A percentile compares a stretch with the other conserved stretches of the same genome.
These are phyloP conservation scores for Vanacampus margaritifer DNA, from an alignment of 2,113 vertebrate species.

Conservation along the genomic window DNA sequence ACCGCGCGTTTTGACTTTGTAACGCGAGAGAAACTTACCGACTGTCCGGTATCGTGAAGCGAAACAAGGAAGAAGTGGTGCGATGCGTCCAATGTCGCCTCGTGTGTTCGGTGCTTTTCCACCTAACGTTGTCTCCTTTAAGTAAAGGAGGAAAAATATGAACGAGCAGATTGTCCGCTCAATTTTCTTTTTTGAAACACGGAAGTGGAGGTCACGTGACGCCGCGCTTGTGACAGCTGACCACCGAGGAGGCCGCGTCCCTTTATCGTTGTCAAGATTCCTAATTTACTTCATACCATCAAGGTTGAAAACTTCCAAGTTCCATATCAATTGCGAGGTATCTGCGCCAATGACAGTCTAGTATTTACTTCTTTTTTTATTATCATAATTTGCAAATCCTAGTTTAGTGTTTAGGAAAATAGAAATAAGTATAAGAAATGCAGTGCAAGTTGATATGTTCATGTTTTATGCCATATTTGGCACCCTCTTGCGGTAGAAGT, in stretches of 20 bases:
- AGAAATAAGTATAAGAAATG: too few species aligned
- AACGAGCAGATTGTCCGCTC: background rate
- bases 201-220: conserved; percentile 17
- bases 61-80: background rate
- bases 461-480: background rate
- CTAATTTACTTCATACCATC: background rate
- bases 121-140: background rate
- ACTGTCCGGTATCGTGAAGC: background rate
- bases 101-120: background rate
- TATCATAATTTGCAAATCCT: too few species aligned
- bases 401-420: too few species aligned
- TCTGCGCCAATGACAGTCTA: too few species aligned
- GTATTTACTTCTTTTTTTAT: too few species aligned
- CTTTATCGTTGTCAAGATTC: background rate
- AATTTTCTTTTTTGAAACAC: background rate
- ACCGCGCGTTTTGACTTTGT: too few species aligned
- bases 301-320: background rate
- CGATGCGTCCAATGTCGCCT: background rate
- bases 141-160: background rate
- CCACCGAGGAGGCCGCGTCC: background rate
- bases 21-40: background rate
- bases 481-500: background rate
- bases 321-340: too few species aligned
- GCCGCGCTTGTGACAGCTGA: conserved; percentile 4
- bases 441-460: too few species aligned